A percentile compares a stretch with the other conserved stretches of the same genome.
These are phyloP conservation scores for Phalacrocorax brasilianus DNA, from an alignment of 2,113 vertebrate species.

Conservation along the genomic window DNA sequence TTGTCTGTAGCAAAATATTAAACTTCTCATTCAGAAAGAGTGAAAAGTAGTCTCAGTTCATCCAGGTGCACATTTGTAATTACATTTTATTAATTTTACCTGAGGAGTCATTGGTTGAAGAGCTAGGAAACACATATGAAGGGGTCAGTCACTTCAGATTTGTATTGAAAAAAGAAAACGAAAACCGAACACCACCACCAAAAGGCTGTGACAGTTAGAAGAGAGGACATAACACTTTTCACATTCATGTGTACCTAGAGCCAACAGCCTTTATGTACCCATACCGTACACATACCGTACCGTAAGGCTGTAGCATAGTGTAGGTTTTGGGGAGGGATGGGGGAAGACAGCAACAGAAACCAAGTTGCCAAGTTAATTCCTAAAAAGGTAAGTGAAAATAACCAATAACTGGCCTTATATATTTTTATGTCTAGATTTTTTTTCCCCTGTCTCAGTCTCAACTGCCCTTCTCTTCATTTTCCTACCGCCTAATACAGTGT, in stretches of 20 bases:
- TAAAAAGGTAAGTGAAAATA: not conserved
- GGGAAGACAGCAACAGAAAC: not conserved
- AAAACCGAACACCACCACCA: not conserved
- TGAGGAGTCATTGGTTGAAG: not conserved
- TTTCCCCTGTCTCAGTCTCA: not conserved
- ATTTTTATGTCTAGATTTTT: not conserved
- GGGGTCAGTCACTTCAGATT: not conserved
- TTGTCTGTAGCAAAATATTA: not conserved
- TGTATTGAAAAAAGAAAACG: not conserved
- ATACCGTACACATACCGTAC: no score
- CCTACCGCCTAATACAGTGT: not conserved
- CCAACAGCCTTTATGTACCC: not conserved
- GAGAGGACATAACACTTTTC: not conserved
- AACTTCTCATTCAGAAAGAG: not conserved
- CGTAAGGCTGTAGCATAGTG: not conserved
- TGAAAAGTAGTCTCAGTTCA: not conserved
- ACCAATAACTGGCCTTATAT: not conserved
- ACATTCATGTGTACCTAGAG: not conserved
- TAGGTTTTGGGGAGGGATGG: not conserved
- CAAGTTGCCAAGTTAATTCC: not conserved
- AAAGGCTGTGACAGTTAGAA: not conserved
- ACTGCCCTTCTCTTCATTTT: not conserved
- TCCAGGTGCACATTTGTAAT: not conserved
- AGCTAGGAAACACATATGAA: not conserved
- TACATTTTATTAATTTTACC: not conserved